Conservation (phyloP, 2,113 vertebrate genomes). For the Scomber japonicus region DNA sequence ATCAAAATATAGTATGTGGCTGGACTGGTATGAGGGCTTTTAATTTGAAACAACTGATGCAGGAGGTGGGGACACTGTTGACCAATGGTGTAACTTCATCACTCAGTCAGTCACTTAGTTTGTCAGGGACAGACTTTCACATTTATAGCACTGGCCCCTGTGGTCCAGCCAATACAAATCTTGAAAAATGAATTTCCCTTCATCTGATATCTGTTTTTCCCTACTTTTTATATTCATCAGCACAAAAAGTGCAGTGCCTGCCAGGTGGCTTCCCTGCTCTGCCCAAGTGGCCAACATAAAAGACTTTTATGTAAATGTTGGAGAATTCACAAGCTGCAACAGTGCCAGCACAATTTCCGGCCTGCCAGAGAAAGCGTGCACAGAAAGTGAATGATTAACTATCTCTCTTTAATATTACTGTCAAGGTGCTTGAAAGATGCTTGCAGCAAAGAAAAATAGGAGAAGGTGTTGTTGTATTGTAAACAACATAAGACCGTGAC, state of each 20-base stretch:
- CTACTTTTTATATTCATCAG: not conserved
- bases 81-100: no score
- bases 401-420: slow-evolving; percentile 14
- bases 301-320: slow-evolving; percentile 48
- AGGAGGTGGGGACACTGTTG: no score
- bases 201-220: not conserved
- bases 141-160: no score
- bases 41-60: no score
- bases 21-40: no score
- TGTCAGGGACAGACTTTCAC: no score
- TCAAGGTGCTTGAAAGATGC: slow-evolving; percentile 62
- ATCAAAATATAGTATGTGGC: no score
- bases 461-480: slow-evolving; percentile 15
- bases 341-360: slow-evolving; percentile 42
- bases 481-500: not conserved
- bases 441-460: slow-evolving; percentile 30
- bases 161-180: not conserved
- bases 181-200: slow-evolving; percentile 6
- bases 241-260: slow-evolving; percentile 17
- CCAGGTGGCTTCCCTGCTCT: slow-evolving; percentile 31
- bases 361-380: slow-evolving; percentile 39
- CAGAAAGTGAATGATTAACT: slow-evolving; percentile 46
- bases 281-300: slow-evolving; percentile 34
- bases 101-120: no score
- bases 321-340: slow-evolving; percentile 28